phyloP scores from a whole-genome alignment of 2,888 invertebrate species.

The Drosophila aldrichi region DNA sequence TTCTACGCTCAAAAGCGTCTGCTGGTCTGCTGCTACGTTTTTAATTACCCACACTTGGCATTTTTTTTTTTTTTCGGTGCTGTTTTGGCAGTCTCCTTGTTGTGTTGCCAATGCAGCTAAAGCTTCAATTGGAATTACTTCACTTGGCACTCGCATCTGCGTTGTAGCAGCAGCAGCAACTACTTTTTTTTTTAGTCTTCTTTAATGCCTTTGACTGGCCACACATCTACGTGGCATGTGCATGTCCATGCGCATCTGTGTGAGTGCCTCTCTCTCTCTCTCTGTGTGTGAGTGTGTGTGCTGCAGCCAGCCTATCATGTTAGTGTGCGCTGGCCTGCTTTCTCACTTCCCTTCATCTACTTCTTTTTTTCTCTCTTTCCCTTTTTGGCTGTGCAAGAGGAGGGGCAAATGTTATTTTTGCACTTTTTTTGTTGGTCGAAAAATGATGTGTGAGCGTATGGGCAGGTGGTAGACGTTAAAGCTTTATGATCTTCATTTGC shows the following conservation, averaged over 20 bases:
- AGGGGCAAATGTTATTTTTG: conserved; percentile 53
- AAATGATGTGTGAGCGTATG: conserved; percentile 57
- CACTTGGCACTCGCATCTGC: conserved; percentile 76
- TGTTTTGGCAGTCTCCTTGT: conserved; percentile 56
- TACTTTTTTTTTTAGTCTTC: conserved; percentile 22
- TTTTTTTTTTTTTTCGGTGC: conserved; percentile 64
- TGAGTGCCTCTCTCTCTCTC: conserved; percentile 10
- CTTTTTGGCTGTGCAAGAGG: conserved; percentile 22
- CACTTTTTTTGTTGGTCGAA: conserved; percentile 47
- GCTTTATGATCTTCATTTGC: conserved; percentile 8
- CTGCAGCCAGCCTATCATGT: conserved; percentile 76
- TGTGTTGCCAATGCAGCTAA: conserved; percentile 60
- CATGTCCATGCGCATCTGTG: conserved; percentile 17
- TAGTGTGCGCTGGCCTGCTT: conserved; percentile 68
- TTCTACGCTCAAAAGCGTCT: conserved; percentile 76
- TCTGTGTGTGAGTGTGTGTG: conserved; percentile 14
- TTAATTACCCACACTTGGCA: conserved; percentile 80
- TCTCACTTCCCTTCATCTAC: conserved; percentile 32
- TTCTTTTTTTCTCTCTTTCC: conserved; percentile 17
- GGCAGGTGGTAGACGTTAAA: conserved; percentile 13
- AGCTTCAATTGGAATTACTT: conserved; percentile 80
- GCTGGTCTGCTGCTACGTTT: conserved; percentile 75
- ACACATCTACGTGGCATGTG: conserved; percentile 57
- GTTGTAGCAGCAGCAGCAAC: conserved; percentile 50
- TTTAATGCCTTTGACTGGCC: conserved; percentile 68